phyloP scores from a whole-genome alignment of 2,113 vertebrate species.

The Pseudolaguvia tuberculata region DNA sequence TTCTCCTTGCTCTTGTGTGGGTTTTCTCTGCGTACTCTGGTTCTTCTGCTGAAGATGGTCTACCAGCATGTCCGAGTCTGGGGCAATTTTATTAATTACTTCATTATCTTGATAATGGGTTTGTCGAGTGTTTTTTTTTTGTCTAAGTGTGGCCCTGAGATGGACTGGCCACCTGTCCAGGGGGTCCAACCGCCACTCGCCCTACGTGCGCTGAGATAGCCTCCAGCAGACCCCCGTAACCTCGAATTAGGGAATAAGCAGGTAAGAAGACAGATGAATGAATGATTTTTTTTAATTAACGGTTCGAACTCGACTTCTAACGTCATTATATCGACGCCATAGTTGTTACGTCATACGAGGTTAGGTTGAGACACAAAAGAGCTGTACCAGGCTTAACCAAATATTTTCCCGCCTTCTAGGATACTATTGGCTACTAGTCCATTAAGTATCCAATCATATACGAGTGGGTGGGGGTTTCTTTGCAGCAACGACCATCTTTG shows the following conservation, averaged over 20 bases:
- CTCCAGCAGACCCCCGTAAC: too few relatives aligned
- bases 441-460: background rate
- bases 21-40: background rate
- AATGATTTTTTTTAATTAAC: background rate
- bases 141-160: too few relatives aligned
- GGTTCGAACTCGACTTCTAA: background rate
- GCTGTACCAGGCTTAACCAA: background rate
- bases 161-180: too few relatives aligned
- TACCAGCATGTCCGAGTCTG: background rate
- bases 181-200: too few relatives aligned
- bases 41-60: background rate
- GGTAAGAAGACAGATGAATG: too few relatives aligned
- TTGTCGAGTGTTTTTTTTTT: background rate
- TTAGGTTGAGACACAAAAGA: background rate
- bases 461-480: background rate
- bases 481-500: constrained; percentile 22
- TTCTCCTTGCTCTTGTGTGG: too few relatives aligned
- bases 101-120: background rate
- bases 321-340: background rate
- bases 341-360: background rate
- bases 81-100: background rate
- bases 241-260: too few relatives aligned
- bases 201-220: too few relatives aligned
- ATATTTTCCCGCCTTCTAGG: background rate
- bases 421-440: background rate